These are phyloP conservation scores for Champsocephalus esox DNA, from an alignment of 2,797 vertebrate genomes.

Conservation along the genomic window DNA sequence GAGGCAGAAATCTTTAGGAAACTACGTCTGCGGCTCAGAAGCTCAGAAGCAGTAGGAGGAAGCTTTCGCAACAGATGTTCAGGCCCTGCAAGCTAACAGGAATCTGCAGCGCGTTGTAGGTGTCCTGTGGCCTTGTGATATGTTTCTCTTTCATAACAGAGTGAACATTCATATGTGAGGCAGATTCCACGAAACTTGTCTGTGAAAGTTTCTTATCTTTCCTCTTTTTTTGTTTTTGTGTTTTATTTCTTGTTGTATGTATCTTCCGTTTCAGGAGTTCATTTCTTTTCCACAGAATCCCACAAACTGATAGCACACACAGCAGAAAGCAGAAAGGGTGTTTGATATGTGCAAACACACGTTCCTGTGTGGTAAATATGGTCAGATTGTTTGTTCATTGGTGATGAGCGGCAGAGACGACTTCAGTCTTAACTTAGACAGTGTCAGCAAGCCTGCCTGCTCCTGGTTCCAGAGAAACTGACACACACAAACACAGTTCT, in stretches of 20 bases:
- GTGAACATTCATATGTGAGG: slow-evolving; percentile 38
- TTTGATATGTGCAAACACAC: slow-evolving; percentile 1
- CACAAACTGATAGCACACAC: slow-evolving; percentile 1
- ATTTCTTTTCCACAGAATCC: slow-evolving; percentile 33
- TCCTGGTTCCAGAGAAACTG: slow-evolving; percentile 71
- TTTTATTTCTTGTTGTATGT: background rate
- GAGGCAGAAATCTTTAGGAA: slow-evolving; percentile 29
- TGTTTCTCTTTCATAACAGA: slow-evolving; percentile 41
- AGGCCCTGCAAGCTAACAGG: slow-evolving; percentile 54
- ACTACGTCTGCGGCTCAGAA: slow-evolving; percentile 11
- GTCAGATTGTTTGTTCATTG: slow-evolving; percentile 11
- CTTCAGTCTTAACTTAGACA: slow-evolving; percentile 34
- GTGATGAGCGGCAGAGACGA: slow-evolving; percentile 29
- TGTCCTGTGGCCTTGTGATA: slow-evolving; percentile 34
- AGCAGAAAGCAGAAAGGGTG: background rate
- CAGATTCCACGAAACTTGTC: slow-evolving; percentile 65
- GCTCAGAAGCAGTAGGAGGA: slow-evolving; percentile 64
- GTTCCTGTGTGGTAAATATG: slow-evolving; percentile 27
- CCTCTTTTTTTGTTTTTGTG: slow-evolving; percentile 33
- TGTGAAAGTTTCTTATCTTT: slow-evolving; percentile 55
- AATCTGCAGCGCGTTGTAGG: slow-evolving; percentile 40
- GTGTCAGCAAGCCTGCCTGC: slow-evolving; percentile 57
- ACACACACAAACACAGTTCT: slow-evolving; percentile 57
- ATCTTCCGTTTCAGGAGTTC: slow-evolving; percentile 28
- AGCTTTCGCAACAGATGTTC: slow-evolving; percentile 63